Conservation (phyloP, 2,113 vertebrate species). For the Mus pahari region DNA sequence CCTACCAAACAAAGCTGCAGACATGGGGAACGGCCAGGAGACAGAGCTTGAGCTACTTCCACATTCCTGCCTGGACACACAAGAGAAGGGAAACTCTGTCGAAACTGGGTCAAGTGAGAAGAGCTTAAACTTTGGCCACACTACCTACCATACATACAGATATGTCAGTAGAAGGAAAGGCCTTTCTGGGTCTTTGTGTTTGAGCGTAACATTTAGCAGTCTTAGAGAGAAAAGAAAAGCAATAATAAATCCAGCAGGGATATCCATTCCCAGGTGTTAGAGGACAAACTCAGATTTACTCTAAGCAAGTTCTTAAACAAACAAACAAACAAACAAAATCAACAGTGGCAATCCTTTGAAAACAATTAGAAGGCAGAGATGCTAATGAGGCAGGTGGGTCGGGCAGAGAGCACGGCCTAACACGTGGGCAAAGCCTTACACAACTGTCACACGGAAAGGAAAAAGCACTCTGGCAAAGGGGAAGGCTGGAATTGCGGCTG, state of each 20-base stretch:
- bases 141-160: not conserved
- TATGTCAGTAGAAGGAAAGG: not conserved
- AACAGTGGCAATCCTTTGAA: not conserved
- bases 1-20: not conserved
- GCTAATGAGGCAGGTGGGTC: not conserved
- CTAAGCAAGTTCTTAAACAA: not conserved
- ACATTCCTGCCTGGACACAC: not conserved
- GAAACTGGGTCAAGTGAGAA: conserved; percentile 5
- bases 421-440: not conserved
- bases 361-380: conserved; percentile 2
- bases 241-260: not conserved
- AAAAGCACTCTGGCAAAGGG: not conserved
- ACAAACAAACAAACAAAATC: conserved; percentile 39
- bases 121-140: not conserved
- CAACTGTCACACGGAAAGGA: not conserved
- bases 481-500: not conserved
- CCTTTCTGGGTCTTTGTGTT: not conserved
- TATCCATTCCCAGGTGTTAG: not conserved
- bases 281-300: conserved; percentile 1
- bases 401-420: too few relatives aligned
- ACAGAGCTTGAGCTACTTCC: not conserved
- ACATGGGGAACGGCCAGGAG: not conserved
- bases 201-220: not conserved
- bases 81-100: not conserved
- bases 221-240: conserved; percentile 5